Evolutionary conservation across 2,113 vertebrate species (phyloP), one percentile per base, ranked within the genome.

Genomic region (Zosterops borbonicus): DNA sequence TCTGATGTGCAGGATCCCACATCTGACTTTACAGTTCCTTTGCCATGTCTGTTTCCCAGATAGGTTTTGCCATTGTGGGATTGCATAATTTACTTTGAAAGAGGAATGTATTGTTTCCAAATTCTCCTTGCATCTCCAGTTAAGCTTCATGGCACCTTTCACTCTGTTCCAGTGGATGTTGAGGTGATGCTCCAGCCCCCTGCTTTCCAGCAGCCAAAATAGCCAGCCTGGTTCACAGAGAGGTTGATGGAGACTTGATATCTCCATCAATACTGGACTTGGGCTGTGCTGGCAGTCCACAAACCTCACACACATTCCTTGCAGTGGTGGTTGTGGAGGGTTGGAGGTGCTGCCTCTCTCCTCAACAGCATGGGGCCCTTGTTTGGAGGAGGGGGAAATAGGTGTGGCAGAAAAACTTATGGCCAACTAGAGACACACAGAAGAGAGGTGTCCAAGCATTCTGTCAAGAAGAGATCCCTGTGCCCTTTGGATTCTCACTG

Each of bases 341-440:
- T 23, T 89, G 24, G 42, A 55, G 58, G 25, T 83, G 47, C 64
- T 60, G 44, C 23, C 50, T 59, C 22, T 4, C 17, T 76, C 35
- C 17, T 47, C 39, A 50, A 5, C 19, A 37, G 52, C 52, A 33
- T 21, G 22, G 24, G 27, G 13, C 4, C 14, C 9, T 41, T 86
- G 9, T 75, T 52, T 91, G 70, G 80, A 69, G 70, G 80, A 69
- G 44, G 33, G 39, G 29, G 29, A 65, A 83, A 22, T 23, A 52
- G 55, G 4, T 65, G 46, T 44, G 47, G 19, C 50, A 74, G 27
- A 44, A 19, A 62, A 33, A 53, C 47, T 24, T 16, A 46, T 20
- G 29, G 28, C 23, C 27, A 44, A 0, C 12, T 37, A 22, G 27
- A 52, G 46, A 67, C 12, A 39, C 2, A 7, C 4, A 11, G 21